phyloP scores from a whole-genome alignment of 2,113 vertebrate genomes.

The Equus przewalskii region DNA sequence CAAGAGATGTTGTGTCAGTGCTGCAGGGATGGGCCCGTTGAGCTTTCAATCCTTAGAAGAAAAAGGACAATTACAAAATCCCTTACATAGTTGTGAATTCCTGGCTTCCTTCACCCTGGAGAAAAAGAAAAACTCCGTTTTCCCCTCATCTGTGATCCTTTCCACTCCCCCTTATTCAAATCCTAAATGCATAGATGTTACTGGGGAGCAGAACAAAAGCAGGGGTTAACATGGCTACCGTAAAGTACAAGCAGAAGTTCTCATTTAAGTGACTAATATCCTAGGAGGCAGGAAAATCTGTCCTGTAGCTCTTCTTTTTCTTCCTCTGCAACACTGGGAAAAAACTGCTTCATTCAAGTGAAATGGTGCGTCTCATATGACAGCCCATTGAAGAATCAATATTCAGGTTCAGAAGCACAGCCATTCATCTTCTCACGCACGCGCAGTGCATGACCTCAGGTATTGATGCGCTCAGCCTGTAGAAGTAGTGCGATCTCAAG shows the following conservation, averaged over 20 bases:
- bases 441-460: not conserved
- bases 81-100: not conserved
- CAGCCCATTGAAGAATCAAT: not conserved
- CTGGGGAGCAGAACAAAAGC: not conserved
- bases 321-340: not conserved
- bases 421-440: not conserved
- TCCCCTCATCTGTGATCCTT: slow-evolving; percentile 54
- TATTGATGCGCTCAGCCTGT: not conserved
- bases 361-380: not conserved
- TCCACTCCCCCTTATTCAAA: not conserved
- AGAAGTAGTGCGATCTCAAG: not conserved
- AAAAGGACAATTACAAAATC: not conserved
- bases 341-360: slow-evolving; percentile 27
- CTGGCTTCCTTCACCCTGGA: not conserved
- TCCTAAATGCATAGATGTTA: not conserved
- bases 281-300: not conserved
- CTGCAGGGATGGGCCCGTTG: not conserved
- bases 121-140: slow-evolving; percentile 70
- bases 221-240: not conserved
- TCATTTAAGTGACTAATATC: not conserved
- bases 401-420: not conserved
- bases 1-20: not conserved
- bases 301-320: not conserved
- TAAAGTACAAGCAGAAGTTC: slow-evolving; percentile 35
- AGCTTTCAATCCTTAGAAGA: not conserved